phyloP scores from a whole-genome alignment of 2,888 invertebrate species.

The Caenorhabditis sinica region DNA sequence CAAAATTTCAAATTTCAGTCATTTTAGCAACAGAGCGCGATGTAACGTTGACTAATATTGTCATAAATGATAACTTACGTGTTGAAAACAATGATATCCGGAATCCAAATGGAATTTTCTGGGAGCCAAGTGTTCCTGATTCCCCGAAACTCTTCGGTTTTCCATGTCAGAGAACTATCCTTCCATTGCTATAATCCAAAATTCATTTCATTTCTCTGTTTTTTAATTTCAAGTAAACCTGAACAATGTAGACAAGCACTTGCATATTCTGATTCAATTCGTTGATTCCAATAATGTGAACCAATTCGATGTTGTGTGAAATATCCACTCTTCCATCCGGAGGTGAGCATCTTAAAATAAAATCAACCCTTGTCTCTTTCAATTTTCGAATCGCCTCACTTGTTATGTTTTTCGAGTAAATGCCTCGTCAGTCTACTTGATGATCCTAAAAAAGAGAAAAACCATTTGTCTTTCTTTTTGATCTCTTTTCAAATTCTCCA shows the following conservation, averaged over 20 bases:
- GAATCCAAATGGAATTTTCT: slow-evolving; percentile 91
- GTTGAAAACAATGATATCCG: slow-evolving; percentile 92
- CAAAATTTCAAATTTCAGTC: too few species aligned
- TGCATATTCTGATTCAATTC: slow-evolving; percentile 78
- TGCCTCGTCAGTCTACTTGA: slow-evolving; percentile 67
- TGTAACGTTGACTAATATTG: too few species aligned
- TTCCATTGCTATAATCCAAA: slow-evolving; percentile 87
- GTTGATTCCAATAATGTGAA: slow-evolving; percentile 77
- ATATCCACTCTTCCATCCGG: slow-evolving; percentile 78
- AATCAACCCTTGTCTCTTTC: not conserved
- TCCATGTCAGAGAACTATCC: slow-evolving; percentile 91
- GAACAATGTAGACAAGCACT: slow-evolving; percentile 76
- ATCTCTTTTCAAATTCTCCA: not conserved
- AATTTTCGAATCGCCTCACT: slow-evolving; percentile 32
- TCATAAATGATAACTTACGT: slow-evolving; percentile 87
- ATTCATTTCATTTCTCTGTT: not conserved
- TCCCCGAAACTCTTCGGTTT: slow-evolving; percentile 90
- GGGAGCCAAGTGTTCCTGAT: slow-evolving; percentile 91
- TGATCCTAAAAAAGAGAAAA: slow-evolving; percentile 27
- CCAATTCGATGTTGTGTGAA: slow-evolving; percentile 77
- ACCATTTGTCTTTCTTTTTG: not conserved
- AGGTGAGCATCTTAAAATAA: slow-evolving; percentile 72
- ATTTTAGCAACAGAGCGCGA: too few species aligned
- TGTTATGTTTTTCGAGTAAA: slow-evolving; percentile 73
- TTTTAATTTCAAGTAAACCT: slow-evolving; percentile 63